Percentiles rank a stretch among this genome's conserved stretches.
Evolutionary conservation across 2,113 vertebrate species (phyloP).

Genomic region (Tachycineta bicolor): DNA sequence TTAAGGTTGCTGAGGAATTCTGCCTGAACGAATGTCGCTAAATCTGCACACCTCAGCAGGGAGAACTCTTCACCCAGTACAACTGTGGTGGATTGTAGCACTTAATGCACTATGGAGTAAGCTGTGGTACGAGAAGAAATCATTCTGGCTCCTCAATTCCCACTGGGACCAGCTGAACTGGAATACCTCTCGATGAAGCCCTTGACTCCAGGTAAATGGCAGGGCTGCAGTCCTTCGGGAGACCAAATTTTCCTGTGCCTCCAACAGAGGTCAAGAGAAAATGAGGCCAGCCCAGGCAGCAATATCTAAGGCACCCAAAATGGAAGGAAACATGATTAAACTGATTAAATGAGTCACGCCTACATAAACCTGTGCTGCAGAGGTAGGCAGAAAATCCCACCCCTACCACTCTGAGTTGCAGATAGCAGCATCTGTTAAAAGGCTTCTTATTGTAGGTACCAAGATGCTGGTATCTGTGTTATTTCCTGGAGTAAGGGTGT

Average conservation of each 20-base stretch:
- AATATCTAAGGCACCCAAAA: background rate
- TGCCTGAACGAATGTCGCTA: background rate
- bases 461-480: background rate
- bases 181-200: background rate
- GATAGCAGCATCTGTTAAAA: background rate
- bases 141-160: background rate
- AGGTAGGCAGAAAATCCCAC: slow-evolving; percentile 27
- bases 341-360: background rate
- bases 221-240: background rate
- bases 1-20: slow-evolving; percentile 7
- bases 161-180: background rate
- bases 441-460: background rate
- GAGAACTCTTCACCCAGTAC: background rate
- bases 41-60: background rate
- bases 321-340: slow-evolving; percentile 21
- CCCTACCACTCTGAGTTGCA: background rate
- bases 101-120: background rate
- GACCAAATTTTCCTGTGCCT: background rate
- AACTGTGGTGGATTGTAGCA: background rate
- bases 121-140: background rate
- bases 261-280: background rate
- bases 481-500: slow-evolving; percentile 15
- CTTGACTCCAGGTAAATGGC: background rate
- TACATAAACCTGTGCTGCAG: background rate
- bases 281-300: background rate